Conservation (phyloP, 1,140 invertebrate species). For the Cyclargus thomasi region DNA sequence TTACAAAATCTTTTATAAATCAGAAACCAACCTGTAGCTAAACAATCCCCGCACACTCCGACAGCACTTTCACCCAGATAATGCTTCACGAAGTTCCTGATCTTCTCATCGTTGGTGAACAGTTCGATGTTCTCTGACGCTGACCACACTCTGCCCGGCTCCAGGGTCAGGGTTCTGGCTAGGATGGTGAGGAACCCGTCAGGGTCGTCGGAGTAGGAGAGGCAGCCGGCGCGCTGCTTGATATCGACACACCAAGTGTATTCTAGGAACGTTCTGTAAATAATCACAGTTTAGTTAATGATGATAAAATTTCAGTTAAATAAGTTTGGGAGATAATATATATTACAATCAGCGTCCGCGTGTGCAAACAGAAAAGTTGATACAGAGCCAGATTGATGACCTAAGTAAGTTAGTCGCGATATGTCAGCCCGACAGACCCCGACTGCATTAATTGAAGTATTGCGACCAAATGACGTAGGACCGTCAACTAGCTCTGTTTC, state of each 20-base stretch:
- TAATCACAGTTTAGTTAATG: too few relatives aligned
- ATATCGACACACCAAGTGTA: slow-evolving; percentile 85
- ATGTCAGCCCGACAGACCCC: too few relatives aligned
- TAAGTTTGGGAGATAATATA: too few relatives aligned
- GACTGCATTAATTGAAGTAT: too few relatives aligned
- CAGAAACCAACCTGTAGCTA: slow-evolving; percentile 27
- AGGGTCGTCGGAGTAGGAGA: slow-evolving; percentile 92
- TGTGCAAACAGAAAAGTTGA: too few relatives aligned
- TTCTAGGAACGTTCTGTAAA: slow-evolving; percentile 78
- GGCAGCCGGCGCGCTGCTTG: slow-evolving; percentile 91
- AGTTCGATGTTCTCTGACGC: slow-evolving; percentile 78
- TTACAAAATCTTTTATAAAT: too few relatives aligned
- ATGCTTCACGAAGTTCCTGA: slow-evolving; percentile 80
- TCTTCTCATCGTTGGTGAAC: slow-evolving; percentile 81
- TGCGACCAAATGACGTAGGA: too few relatives aligned
- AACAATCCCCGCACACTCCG: slow-evolving; percentile 48
- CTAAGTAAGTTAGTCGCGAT: too few relatives aligned
- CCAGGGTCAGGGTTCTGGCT: slow-evolving; percentile 87
- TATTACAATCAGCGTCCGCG: too few relatives aligned
- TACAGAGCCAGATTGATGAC: too few relatives aligned
- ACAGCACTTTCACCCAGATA: slow-evolving; percentile 71
- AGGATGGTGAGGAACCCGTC: slow-evolving; percentile 89
- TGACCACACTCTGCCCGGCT: slow-evolving; percentile 83
- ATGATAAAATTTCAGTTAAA: too few relatives aligned
- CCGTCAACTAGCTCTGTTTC: too few relatives aligned